Percentiles rank a stretch among this genome's conserved stretches.
Conservation (phyloP, 2,888 invertebrate genomes). For the Cephus nigrinus region DNA sequence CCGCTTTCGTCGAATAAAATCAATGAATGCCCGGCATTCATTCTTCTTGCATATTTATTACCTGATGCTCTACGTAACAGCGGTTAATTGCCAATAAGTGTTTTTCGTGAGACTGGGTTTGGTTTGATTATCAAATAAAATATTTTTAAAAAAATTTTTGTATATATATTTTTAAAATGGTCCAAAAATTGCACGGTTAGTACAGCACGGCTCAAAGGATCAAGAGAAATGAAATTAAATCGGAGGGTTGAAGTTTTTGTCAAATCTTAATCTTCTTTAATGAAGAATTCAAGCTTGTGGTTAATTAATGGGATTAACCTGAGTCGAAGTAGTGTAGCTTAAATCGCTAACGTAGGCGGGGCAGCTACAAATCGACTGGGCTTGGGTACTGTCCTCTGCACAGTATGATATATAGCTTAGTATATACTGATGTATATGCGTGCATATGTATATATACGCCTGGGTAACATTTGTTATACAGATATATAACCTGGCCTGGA, state of each 20-base stretch:
- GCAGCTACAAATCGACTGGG: background rate
- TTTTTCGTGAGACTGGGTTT: background rate
- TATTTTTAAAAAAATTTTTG: background rate
- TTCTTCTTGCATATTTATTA: background rate
- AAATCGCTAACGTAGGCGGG: background rate
- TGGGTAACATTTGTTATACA: background rate
- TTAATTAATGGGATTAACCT: background rate
- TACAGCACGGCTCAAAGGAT: background rate
- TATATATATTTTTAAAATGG: background rate
- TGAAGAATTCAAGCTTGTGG: background rate
- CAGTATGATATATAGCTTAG: background rate
- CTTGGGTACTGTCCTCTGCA: background rate
- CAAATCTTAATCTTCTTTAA: background rate
- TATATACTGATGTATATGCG: background rate
- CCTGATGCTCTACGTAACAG: background rate
- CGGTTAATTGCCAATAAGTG: background rate
- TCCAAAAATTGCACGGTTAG: background rate
- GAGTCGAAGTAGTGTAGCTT: background rate
- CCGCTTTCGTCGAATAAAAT: background rate
- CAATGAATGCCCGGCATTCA: constrained; percentile 3
- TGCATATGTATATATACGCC: background rate
- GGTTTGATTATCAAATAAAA: background rate
- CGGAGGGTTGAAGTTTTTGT: background rate
- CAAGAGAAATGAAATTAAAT: background rate
- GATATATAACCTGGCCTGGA: background rate